Evolutionary conservation across 2,888 invertebrate genomes (phyloP).

Genomic region (Chrysotoxum bicinctum): DNA sequence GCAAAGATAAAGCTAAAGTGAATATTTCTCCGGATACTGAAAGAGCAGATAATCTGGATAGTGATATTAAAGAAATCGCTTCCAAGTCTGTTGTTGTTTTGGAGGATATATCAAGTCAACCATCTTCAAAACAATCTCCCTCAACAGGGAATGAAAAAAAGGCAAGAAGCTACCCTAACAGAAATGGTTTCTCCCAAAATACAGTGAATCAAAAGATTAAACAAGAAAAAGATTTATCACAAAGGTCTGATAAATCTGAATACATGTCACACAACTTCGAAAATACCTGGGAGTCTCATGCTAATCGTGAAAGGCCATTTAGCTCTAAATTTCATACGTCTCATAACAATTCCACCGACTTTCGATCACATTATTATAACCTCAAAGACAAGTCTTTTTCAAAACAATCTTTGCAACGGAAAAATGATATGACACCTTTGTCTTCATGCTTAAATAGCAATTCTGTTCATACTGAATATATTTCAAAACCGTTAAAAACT

Average conservation of each 20-base stretch:
- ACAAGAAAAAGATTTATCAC: neutral
- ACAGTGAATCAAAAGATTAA: neutral
- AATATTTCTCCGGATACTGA: neutral
- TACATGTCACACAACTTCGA: neutral
- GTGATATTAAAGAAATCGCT: neutral
- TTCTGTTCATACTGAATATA: neutral
- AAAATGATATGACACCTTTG: neutral
- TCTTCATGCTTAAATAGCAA: neutral
- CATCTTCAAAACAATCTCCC: neutral
- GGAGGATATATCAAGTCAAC: neutral
- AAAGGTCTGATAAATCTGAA: neutral
- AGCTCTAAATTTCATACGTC: neutral
- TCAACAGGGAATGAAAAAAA: neutral
- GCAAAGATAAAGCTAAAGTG: neutral
- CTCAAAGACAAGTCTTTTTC: neutral
- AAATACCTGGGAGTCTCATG: constrained; percentile 15
- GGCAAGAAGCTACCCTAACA: neutral
- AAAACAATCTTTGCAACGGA: neutral
- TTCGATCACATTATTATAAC: neutral
- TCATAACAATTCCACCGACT: neutral
- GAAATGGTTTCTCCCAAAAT: neutral
- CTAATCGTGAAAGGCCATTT: neutral
- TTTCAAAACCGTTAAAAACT: neutral
- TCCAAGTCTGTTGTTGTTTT: neutral
- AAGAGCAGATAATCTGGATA: neutral